Percentiles rank a stretch among this genome's conserved stretches.
phyloP scores from a whole-genome alignment of 2,113 vertebrate genomes.

The Alaudala cheleensis region DNA sequence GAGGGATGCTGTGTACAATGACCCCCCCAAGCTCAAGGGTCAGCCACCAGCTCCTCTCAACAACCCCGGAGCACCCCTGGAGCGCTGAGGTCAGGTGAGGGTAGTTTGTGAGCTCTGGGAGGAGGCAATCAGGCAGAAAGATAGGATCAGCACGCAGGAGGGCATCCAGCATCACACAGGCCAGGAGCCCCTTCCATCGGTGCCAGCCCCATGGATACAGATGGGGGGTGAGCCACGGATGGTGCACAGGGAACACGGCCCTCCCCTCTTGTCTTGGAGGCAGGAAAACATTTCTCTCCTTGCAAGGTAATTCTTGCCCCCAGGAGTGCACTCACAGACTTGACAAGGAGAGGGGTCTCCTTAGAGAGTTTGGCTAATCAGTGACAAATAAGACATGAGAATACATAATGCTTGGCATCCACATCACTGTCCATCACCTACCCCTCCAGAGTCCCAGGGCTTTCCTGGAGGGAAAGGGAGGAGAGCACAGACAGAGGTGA shows the following conservation, averaged over 20 bases:
- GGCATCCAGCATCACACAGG: background rate
- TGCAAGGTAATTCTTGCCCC: background rate
- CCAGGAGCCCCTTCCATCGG: accelerated
- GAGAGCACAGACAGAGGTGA: background rate
- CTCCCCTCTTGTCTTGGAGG: background rate
- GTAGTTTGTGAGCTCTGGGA: background rate
- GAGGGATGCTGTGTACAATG: background rate
- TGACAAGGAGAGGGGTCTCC: background rate
- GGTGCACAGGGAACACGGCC: accelerated
- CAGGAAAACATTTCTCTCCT: background rate
- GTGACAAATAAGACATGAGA: accelerated
- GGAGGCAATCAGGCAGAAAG: background rate
- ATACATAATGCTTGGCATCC: background rate
- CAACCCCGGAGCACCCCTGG: accelerated
- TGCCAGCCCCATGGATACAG: background rate
- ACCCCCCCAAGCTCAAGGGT: background rate
- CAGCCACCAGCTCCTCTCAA: background rate
- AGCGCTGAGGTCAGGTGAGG: background rate
- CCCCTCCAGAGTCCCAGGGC: accelerated
- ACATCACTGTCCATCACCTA: background rate
- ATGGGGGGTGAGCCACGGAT: accelerated
- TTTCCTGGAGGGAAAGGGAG: background rate
- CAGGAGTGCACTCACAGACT: background rate
- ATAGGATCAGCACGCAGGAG: accelerated
- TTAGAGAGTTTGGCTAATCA: background rate